phyloP scores from a whole-genome alignment of 1,140 invertebrate species.

The Neelides sp. region DNA sequence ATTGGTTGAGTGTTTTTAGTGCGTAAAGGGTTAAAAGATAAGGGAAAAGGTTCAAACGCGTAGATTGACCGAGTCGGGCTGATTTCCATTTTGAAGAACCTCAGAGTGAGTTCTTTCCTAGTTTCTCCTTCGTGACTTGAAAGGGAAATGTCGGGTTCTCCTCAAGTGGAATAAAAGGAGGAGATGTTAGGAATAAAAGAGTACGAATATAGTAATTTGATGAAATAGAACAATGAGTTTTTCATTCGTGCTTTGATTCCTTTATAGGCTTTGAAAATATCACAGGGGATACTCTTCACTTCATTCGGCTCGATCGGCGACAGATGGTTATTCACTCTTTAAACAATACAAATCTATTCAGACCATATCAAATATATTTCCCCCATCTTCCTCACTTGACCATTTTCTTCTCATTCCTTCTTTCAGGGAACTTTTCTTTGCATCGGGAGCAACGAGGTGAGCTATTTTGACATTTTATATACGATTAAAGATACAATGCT shows the following conservation, averaged over 20 bases:
- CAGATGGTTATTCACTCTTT: slow-evolving; percentile 80
- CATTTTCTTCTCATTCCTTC: no score
- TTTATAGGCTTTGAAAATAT: slow-evolving; percentile 41
- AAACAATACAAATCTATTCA: no score
- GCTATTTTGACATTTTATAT: not conserved
- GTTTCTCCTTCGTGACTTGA: slow-evolving; percentile 9
- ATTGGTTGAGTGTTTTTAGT: no score
- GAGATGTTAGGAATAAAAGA: not conserved
- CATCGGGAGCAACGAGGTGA: slow-evolving; percentile 5
- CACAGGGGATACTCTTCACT: slow-evolving; percentile 55
- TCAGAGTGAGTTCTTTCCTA: not conserved
- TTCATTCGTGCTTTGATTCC: slow-evolving; percentile 20
- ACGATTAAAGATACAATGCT: not conserved
- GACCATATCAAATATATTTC: no score
- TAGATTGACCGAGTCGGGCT: slow-evolving; percentile 12
- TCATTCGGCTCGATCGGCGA: slow-evolving; percentile 60
- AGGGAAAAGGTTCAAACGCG: not conserved
- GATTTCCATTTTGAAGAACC: slow-evolving; percentile 31
- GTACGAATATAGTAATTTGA: slow-evolving; percentile 13
- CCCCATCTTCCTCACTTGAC: no score
- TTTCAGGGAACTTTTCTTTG: slow-evolving; percentile 27
- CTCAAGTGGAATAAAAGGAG: no score
- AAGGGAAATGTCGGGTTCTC: no score
- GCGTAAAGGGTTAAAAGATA: no score
- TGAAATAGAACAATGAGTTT: slow-evolving; percentile 28